Percentiles rank a stretch among this genome's conserved stretches.
Evolutionary conservation across 1,140 invertebrate genomes (phyloP).

Genomic region (Lycorma delicatula): DNA sequence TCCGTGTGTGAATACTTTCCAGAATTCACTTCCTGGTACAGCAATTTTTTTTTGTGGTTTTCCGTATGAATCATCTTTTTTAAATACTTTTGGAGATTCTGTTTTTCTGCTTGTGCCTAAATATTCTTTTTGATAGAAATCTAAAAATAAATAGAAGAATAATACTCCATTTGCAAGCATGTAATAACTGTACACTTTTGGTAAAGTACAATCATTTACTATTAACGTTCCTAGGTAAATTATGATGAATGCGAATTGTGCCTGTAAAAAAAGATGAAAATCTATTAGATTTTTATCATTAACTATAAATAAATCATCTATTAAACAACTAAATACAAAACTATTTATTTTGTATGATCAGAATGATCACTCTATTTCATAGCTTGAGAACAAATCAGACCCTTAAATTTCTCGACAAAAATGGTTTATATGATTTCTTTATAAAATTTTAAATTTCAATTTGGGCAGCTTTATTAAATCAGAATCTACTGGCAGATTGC

Average conservation of each 20-base stretch:
- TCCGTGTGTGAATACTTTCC: neutral
- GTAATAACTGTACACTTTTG: conserved; percentile 36
- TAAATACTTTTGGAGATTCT: neutral
- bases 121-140: conserved; percentile 41
- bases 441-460: no score
- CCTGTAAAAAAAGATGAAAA: conserved; percentile 21
- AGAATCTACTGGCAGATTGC: no score
- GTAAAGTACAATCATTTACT: conserved; percentile 29
- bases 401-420: no score
- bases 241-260: conserved; percentile 29
- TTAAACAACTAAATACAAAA: no score
- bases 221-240: conserved; percentile 26
- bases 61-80: neutral
- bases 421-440: no score
- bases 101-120: conserved; percentile 22
- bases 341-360: no score
- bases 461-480: no score
- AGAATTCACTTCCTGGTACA: neutral
- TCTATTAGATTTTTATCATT: no score
- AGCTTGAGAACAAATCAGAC: no score
- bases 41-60: neutral
- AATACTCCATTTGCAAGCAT: conserved; percentile 32
- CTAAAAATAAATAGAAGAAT: conserved; percentile 32
- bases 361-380: no score
- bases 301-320: no score